Percentiles rank a stretch among this genome's conserved stretches.
Evolutionary conservation across 2,797 vertebrate species (phyloP).

Genomic region (Myotis myotis): DNA sequence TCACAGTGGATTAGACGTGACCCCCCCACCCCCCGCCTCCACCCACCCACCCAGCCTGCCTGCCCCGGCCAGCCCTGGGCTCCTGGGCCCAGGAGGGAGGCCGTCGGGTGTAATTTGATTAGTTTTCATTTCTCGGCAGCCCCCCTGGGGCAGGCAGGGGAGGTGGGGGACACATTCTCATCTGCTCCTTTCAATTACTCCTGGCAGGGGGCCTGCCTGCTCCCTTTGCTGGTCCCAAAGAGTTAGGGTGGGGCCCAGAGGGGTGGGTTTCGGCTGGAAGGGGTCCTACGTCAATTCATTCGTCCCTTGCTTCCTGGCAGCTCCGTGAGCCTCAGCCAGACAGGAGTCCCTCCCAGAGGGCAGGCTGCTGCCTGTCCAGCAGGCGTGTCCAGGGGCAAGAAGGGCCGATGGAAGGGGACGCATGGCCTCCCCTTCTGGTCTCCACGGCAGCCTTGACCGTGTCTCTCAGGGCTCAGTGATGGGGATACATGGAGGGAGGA

Average conservation of each 20-base stretch:
- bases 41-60: conserved; percentile 58
- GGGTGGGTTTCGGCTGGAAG: not conserved
- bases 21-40: conserved; percentile 79
- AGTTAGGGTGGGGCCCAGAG: not conserved
- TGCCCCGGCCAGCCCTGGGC: conserved; percentile 57
- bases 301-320: not conserved
- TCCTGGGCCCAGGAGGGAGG: conserved; percentile 69
- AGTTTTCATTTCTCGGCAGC: conserved; percentile 76
- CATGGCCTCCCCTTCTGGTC: not conserved
- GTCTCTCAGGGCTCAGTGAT: not conserved
- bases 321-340: not conserved
- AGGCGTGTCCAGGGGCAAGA: not conserved
- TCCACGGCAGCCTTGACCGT: not conserved
- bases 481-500: not conserved
- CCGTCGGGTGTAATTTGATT: conserved; percentile 76
- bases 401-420: not conserved
- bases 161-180: conserved; percentile 74
- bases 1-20: conserved; percentile 92
- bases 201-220: conserved; percentile 50
- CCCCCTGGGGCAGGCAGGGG: conserved; percentile 64
- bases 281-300: not conserved
- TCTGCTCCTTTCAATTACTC: conserved; percentile 85
- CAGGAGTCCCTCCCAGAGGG: not conserved
- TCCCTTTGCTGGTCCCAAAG: not conserved
- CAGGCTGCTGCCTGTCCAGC: accelerated